Base-by-base conservation (phyloP, 2,888 invertebrate genomes). In the Isotomurus palustris region DNA sequence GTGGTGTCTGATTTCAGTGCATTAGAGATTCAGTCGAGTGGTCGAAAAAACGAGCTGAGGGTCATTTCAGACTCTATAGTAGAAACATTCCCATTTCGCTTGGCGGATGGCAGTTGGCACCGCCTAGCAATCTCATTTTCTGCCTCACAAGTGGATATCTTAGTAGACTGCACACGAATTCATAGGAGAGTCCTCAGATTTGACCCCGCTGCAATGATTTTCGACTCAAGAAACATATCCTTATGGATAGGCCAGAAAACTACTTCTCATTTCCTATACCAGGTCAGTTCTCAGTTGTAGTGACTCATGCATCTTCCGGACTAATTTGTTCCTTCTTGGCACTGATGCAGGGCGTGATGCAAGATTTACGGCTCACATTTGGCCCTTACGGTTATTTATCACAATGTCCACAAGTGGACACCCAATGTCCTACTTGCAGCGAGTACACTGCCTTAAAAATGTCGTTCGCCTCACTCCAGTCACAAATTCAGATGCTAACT, bases 1-100 rank as follows among this genome's bases (percentile, higher is more conserved):
- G 17, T 44, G 44, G 25, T 5, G 60, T 51, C n/a, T 27, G 44
- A 22, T 43, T 75, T 73, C 79, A 88, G 91, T 81, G 89, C 88
- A 80, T 81, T 91, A 80, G 91, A 92, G 81, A 82, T 92, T 78
- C 90, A 91, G 80, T 91, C 90, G 75, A 89, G 88, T 78, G 91
- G 91, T 70, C 83, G 89, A 67, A 85, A 86, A 73, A 86, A 90
- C 77, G 91, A 91, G 78, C 84, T 90, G 74, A 84, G 90, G 71
- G 81, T 90, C 75, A 88, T 88, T 78, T 90, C 89, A 78, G 84
- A 84, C 76, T 83, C 84, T 72, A 66, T 67, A 63, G 85, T 87
- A 72, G 91, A 91, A 81, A 85, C 87, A 74, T 91, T 92, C 81
- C 88, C 87, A 72, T 88, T 86, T 79, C 84, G 86, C 73, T 80